Evolutionary conservation across 2,888 invertebrate genomes (phyloP).

Genomic region (Malthinus seriepunctatus): DNA sequence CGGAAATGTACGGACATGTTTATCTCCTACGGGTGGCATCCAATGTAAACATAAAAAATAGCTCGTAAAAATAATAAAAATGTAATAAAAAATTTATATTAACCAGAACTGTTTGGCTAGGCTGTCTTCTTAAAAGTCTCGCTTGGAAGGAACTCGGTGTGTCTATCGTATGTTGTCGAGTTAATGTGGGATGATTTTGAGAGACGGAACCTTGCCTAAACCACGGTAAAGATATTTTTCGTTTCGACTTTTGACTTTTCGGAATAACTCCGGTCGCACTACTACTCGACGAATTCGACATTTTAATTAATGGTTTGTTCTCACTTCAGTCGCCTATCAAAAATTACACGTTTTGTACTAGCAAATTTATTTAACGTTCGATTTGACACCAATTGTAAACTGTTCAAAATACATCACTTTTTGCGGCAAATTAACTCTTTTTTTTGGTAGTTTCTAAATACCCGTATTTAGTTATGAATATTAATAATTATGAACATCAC

Average conservation of each 20-base stretch:
- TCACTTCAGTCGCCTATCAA: neutral
- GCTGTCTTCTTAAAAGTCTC: constrained; percentile 69
- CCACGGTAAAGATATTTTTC: constrained; percentile 90
- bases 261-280: constrained; percentile 45
- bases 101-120: constrained; percentile 61
- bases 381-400: neutral
- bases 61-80: neutral
- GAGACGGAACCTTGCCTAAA: constrained; percentile 81
- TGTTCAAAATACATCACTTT: constrained; percentile 9
- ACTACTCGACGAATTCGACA: constrained; percentile 34
- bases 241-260: constrained; percentile 70
- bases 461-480: constrained; percentile 9
- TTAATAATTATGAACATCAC: constrained; percentile 13
- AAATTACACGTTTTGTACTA: neutral
- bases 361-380: neutral
- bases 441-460: constrained; percentile 6
- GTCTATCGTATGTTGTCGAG: constrained; percentile 89
- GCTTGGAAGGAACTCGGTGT: constrained; percentile 85
- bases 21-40: too few species aligned
- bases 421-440: neutral
- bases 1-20: too few species aligned
- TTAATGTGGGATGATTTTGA: constrained; percentile 72
- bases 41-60: neutral
- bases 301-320: constrained; percentile 7
- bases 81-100: constrained; percentile 36